Percentiles rank a stretch among this genome's conserved stretches.
Conservation (phyloP, 2,113 vertebrate species). For the Bubalus kerabau region DNA sequence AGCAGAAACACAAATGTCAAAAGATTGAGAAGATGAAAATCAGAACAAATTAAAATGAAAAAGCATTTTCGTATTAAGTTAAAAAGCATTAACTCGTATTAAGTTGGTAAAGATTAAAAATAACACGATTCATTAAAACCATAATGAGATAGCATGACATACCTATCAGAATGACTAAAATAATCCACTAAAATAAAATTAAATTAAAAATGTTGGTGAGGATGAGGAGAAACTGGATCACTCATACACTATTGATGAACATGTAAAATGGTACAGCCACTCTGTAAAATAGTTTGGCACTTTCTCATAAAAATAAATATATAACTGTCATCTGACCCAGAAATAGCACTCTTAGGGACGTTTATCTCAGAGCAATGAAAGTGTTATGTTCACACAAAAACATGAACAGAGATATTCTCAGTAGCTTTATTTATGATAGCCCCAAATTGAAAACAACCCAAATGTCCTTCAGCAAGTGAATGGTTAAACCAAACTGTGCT, state of each 20-base stretch:
- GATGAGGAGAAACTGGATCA: neutral
- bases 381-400: neutral
- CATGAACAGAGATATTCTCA: neutral
- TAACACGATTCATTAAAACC: neutral
- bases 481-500: neutral
- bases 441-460: neutral
- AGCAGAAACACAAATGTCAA: neutral
- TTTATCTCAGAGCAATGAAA: neutral
- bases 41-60: neutral
- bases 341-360: neutral
- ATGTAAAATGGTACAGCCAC: neutral
- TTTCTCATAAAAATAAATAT: neutral
- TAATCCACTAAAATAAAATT: neutral
- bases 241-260: neutral
- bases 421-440: neutral
- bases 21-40: neutral
- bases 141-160: neutral
- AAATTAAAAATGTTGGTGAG: neutral
- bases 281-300: neutral
- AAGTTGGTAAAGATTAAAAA: neutral
- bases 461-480: neutral
- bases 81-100: neutral
- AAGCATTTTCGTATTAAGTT: neutral
- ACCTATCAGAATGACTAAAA: neutral
- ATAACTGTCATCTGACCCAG: neutral